These are phyloP conservation scores for Sus cebifrons DNA, from an alignment of 2,797 vertebrate genomes.

Conservation along the genomic window DNA sequence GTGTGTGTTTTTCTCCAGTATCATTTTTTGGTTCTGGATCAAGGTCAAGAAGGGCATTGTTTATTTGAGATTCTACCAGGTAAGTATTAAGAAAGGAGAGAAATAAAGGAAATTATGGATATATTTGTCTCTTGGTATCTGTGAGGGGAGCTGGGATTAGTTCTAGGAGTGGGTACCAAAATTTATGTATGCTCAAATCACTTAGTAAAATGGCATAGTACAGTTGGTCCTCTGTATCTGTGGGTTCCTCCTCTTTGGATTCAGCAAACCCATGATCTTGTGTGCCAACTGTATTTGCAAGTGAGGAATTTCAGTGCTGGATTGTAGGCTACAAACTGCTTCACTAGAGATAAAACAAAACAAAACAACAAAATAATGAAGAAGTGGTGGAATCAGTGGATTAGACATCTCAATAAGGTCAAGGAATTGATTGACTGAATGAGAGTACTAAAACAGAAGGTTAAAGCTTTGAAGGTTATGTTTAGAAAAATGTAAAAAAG, in stretches of 20 bases:
- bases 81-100: neutral
- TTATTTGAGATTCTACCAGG: neutral
- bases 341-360: neutral
- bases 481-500: neutral
- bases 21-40: neutral
- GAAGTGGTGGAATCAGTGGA: neutral
- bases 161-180: too few species aligned
- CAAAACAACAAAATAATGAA: neutral
- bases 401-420: neutral
- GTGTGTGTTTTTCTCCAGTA: neutral
- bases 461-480: neutral
- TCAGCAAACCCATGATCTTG: too few species aligned
- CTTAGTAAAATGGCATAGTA: too few species aligned
- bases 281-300: neutral
- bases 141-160: too few species aligned
- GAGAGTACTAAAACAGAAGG: neutral
- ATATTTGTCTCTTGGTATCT: too few species aligned
- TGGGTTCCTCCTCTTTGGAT: too few species aligned
- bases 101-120: neutral
- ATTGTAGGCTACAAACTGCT: neutral
- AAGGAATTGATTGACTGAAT: neutral
- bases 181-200: too few species aligned
- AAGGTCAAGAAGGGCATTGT: neutral
- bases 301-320: neutral
- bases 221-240: too few species aligned